Base-by-base conservation (phyloP, 2,113 vertebrate species). In the Nansenia antarctica region DNA sequence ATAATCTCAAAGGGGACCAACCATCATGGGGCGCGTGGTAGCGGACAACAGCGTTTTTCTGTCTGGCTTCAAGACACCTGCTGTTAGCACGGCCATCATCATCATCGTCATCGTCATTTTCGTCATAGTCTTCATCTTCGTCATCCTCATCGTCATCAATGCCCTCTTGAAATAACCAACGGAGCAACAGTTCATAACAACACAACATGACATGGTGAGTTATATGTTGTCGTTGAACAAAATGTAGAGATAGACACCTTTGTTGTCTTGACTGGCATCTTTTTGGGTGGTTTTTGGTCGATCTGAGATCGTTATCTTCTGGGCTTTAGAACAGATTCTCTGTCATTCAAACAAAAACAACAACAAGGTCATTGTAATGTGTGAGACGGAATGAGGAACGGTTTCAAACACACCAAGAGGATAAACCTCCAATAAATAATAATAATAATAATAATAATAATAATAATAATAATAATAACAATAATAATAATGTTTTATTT, bases 1-100 rank as follows among this genome's bases (percentile, higher is more conserved):
- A 18, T 15, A 42, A 18, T 3, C 39, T 42, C 15, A 62, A 29
- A 22, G 11, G 24, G n/a, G 34, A 83, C 89, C 45, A 87, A 94
- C 94, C 90, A 85, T 87, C 81, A 69, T 90, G 0, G 0, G 93
- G 89, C 26, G 91, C 89, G 31, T 94, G 92, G 55, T 93, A 94
- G 63, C 85, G 89, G n/a, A 92, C 88, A 15, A 91, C 82, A 3
- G 93, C 86, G 80, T 92, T 94, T 74, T 93, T 91, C 78, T 93
- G 82, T 55, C 92, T 86, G 32, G 94, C 83, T 14, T 92, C 82
- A 0, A 92, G 91, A 49, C 90, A 91, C 37, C 91, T 93, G 29
- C 32, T 84, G n/a, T 76, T 78, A 53, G n/a, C n/a, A n/a, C n/a
- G n/a, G n/a, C 91, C 91, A 81, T 77, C 84, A 54, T 89, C 88